These are phyloP conservation scores for Cebus imitator DNA, from an alignment of 2,113 vertebrate species.

Conservation along the genomic window DNA sequence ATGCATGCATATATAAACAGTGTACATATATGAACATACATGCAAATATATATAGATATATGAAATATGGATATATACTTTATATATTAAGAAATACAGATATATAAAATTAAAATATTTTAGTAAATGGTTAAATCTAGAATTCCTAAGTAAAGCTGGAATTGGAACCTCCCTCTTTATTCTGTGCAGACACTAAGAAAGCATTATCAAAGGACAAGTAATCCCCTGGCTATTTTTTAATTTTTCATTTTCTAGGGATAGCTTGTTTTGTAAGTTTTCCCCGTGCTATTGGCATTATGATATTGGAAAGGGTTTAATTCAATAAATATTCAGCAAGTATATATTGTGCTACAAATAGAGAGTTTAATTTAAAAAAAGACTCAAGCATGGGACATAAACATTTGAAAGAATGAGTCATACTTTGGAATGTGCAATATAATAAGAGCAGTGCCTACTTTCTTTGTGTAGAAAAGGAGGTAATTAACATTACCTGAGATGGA, in stretches of 20 bases:
- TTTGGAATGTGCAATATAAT: neutral
- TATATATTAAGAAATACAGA: no score
- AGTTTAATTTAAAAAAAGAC: neutral
- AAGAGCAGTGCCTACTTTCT: neutral
- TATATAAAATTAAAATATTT: slow-evolving; percentile 1
- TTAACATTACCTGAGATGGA: neutral
- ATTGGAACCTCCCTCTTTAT: neutral
- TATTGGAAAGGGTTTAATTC: neutral
- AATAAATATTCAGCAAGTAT: neutral
- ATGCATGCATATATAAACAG: neutral
- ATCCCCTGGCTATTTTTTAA: neutral
- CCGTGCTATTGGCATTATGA: neutral
- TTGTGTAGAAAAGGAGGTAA: neutral
- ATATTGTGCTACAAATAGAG: neutral
- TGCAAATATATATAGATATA: neutral
- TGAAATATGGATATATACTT: neutral
- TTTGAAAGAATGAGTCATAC: neutral
- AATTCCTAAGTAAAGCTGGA: neutral
- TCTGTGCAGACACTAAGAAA: neutral
- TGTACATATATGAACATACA: neutral
- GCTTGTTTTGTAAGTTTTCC: neutral
- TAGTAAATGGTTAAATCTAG: neutral
- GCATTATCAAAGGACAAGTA: neutral
- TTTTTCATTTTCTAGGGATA: neutral
- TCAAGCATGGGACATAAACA: neutral